phyloP scores from a whole-genome alignment of 2,113 vertebrate species.

The Diadophis punctatus region DNA sequence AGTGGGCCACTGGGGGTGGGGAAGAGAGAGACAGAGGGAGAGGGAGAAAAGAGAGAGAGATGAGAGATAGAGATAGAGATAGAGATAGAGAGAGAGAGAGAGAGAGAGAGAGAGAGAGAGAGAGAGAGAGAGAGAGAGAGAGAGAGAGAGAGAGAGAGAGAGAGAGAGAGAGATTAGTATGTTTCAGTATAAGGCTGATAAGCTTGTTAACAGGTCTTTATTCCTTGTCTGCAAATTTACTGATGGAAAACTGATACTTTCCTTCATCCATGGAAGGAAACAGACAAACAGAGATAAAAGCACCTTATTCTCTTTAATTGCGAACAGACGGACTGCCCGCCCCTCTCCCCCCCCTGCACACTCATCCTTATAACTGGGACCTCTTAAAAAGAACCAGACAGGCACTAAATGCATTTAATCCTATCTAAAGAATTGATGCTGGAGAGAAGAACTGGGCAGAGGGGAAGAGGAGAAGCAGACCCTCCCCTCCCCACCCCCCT shows the following conservation, averaged over 20 bases:
- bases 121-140: no score
- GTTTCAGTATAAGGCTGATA: neutral
- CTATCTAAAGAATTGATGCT: slow-evolving; percentile 37
- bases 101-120: no score
- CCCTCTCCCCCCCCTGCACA: neutral
- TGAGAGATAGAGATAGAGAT: no score
- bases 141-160: no score
- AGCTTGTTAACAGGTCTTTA: neutral
- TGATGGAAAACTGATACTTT: neutral
- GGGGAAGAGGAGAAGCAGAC: no score
- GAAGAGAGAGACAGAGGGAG: no score
- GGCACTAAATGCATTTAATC: slow-evolving; percentile 38
- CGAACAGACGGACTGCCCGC: neutral
- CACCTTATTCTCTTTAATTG: slow-evolving; percentile 1
- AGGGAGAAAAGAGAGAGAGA: no score
- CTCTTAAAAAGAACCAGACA: slow-evolving; percentile 43
- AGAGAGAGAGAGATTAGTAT: neutral
- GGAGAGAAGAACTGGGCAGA: neutral
- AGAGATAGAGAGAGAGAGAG: no score
- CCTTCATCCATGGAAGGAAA: neutral
- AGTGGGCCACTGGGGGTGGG: no score
- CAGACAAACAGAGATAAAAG: neutral
- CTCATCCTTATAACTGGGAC: neutral
- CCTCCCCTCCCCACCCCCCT: accelerated
- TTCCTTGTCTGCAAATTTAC: neutral